These are phyloP conservation scores for Rhynchophorus ferrugineus DNA, from an alignment of 1,140 invertebrate genomes.

Conservation along the genomic window DNA sequence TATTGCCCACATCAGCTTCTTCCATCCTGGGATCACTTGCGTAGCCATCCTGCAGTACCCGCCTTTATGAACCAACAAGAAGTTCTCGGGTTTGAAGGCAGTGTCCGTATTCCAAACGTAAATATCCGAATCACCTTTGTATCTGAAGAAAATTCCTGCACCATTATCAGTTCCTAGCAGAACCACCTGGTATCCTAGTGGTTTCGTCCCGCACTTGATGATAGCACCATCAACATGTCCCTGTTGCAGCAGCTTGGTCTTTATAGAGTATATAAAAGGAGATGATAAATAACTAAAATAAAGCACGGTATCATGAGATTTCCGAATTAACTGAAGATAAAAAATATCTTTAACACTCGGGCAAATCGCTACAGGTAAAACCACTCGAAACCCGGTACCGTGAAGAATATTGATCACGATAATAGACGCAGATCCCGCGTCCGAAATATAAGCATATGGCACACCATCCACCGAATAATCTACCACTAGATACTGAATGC, in stretches of 20 bases:
- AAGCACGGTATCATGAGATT: slow-evolving; percentile 44
- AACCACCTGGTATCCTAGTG: slow-evolving; percentile 45
- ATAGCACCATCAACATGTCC: slow-evolving; percentile 46
- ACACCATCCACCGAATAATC: slow-evolving; percentile 47
- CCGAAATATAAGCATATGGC: slow-evolving; percentile 46
- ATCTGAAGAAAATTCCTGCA: slow-evolving; percentile 50
- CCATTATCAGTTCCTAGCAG: slow-evolving; percentile 54
- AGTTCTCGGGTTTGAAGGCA: slow-evolving; percentile 47
- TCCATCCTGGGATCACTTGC: slow-evolving; percentile 50
- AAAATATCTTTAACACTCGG: slow-evolving; percentile 46
- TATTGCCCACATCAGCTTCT: slow-evolving; percentile 51
- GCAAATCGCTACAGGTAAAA: slow-evolving; percentile 46
- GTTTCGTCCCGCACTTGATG: slow-evolving; percentile 49
- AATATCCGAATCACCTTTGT: slow-evolving; percentile 51
- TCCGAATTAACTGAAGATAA: slow-evolving; percentile 47
- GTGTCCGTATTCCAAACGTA: slow-evolving; percentile 55
- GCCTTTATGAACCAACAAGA: slow-evolving; percentile 49
- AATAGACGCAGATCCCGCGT: slow-evolving; percentile 51
- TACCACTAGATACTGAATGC: slow-evolving; percentile 56
- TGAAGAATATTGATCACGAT: slow-evolving; percentile 49
- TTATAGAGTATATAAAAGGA: slow-evolving; percentile 49
- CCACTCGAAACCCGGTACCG: slow-evolving; percentile 47
- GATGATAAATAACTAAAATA: slow-evolving; percentile 55
- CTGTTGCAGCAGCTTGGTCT: slow-evolving; percentile 42
- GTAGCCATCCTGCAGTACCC: slow-evolving; percentile 53